A percentile compares a stretch with the other conserved stretches of the same genome.
These are phyloP conservation scores for Chymomyza costata DNA, from an alignment of 1,140 invertebrate species.

Conservation along the genomic window DNA sequence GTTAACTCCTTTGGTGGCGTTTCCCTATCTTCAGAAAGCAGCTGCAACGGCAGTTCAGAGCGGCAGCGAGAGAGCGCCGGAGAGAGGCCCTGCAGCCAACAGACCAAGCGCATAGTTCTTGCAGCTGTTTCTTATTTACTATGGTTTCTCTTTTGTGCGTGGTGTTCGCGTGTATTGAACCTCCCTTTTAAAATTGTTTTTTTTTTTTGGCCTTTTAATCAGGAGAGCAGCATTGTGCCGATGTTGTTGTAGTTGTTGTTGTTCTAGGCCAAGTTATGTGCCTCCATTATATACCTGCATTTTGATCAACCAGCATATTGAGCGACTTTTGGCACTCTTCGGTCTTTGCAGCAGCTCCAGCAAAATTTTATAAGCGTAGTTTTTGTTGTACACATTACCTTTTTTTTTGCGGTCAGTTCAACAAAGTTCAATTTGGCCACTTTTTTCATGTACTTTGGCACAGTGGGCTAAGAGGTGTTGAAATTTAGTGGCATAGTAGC, in stretches of 20 bases:
- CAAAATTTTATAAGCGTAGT: constrained; percentile 43
- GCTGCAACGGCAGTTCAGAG: constrained; percentile 7
- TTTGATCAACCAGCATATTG: too few relatives aligned
- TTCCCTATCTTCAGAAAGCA: constrained; percentile 7
- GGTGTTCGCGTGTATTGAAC: constrained; percentile 58
- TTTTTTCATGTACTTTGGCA: constrained; percentile 28
- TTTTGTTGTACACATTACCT: constrained; percentile 2
- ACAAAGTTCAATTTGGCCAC: constrained; percentile 52
- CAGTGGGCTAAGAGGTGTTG: background rate
- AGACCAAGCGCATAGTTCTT: constrained; percentile 28
- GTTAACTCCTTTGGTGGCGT: too few relatives aligned
- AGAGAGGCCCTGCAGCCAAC: constrained; percentile 2
- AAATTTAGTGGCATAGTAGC: constrained; percentile 2
- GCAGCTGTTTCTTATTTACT: constrained; percentile 72
- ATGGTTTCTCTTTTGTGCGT: constrained; percentile 54
- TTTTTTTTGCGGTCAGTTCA: constrained; percentile 48
- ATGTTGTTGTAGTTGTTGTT: constrained; percentile 22
- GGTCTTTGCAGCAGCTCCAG: too few relatives aligned
- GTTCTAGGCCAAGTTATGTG: constrained; percentile 50
- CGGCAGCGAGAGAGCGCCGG: background rate
- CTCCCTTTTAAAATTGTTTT: constrained; percentile 56
- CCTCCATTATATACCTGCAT: constrained; percentile 39
- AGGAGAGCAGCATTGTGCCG: background rate
- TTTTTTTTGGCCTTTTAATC: constrained; percentile 9
- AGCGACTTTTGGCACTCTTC: too few relatives aligned